Base-by-base conservation (phyloP, 2,113 vertebrate genomes). In the Chionis minor region DNA sequence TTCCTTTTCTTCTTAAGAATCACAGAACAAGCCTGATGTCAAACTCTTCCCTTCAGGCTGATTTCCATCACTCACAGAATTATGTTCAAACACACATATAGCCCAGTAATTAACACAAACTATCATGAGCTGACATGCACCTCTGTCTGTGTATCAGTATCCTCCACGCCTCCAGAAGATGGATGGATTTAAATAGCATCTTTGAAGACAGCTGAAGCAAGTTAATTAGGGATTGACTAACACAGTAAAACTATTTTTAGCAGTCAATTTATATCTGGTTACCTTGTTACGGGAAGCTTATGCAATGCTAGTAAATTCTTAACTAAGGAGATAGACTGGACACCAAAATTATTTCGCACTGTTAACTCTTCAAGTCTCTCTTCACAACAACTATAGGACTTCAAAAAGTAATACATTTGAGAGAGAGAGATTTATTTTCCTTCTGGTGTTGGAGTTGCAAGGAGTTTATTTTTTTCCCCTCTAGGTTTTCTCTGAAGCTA, bases 191-290 rank as follows among this genome's bases (percentile, higher is more conserved):
- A 97, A 96, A 96, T 75, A 94, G 66, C 40, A 89, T 95, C 93
- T 96, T 94, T 97, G 94, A 96, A 97, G 97, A 95, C 89, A 97
- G 96, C 93, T 97, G 95, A 96, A 95, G 92, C 79, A 82, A 96
- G 95, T 93, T 97, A 95, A 98, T 96, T 94, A 94, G 78, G 92
- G 88, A 96, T 92, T 97, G 97, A 94, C 96, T 97, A 96, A 97
- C 71, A 74, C 63, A 92, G 90, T 90, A 88, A 94, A 96, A 61
- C 47, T 97, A 97, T 97, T 97, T 98, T 97, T 97, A 97, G 71
- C 47, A 38, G 56, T 91, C 92, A 88, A 22, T 95, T 93, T 91
- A 61, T 96, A 97, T 97, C 93, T 95, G 73, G 87, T 96, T 97
- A 96, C 96, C 88, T 95, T 95, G 91, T 96, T 96, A 94, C 28